phyloP scores from a whole-genome alignment of 2,888 invertebrate genomes.

The Lasiommata megera region DNA sequence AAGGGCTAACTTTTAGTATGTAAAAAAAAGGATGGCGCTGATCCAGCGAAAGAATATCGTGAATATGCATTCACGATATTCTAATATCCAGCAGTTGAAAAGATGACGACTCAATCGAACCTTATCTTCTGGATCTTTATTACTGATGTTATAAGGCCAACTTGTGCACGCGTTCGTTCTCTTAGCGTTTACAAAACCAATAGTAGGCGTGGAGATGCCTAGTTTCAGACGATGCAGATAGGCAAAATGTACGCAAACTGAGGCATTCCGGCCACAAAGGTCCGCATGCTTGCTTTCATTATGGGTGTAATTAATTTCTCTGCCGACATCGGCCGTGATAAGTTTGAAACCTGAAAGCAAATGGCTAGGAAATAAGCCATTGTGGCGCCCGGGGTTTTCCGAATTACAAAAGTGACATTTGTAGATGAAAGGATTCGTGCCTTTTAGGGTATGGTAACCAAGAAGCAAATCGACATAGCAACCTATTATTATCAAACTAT shows the following conservation, averaged over 20 bases:
- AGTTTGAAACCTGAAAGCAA: constrained; percentile 31
- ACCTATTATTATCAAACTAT: too few relatives aligned
- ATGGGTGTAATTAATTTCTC: constrained; percentile 40
- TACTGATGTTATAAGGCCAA: too few relatives aligned
- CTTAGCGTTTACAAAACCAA: not conserved
- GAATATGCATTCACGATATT: too few relatives aligned
- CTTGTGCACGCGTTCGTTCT: too few relatives aligned
- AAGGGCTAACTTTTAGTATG: too few relatives aligned
- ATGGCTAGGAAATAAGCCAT: constrained; percentile 26
- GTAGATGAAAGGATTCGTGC: not conserved
- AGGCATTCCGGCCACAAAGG: constrained; percentile 38
- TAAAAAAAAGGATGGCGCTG: too few relatives aligned
- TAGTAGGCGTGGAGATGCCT: not conserved
- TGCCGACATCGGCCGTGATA: constrained; percentile 30
- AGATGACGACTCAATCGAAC: too few relatives aligned
- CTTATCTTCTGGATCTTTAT: too few relatives aligned
- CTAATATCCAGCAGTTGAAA: too few relatives aligned
- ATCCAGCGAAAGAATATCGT: too few relatives aligned
- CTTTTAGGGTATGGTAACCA: not conserved
- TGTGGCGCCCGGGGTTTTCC: constrained; percentile 3
- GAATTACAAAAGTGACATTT: constrained; percentile 8
- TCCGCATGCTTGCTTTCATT: constrained; percentile 39
- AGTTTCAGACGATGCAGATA: not conserved
- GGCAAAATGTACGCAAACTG: constrained; percentile 29
- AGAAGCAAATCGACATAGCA: too few relatives aligned